phyloP scores from a whole-genome alignment of 2,797 vertebrate species.

The Apodemus agrarius region DNA sequence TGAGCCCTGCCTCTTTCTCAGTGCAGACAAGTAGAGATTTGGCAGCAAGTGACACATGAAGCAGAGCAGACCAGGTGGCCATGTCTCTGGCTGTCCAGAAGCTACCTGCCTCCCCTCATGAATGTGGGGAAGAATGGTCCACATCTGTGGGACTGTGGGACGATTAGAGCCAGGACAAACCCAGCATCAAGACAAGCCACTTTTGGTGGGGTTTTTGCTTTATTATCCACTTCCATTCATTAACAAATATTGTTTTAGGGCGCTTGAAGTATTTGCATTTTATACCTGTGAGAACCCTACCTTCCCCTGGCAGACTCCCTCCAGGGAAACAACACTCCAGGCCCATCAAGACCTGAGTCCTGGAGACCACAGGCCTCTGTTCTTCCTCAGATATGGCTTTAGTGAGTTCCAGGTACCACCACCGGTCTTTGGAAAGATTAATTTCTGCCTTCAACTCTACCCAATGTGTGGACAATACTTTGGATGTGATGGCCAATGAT shows the following conservation, averaged over 20 bases:
- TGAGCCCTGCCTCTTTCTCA: constrained; percentile 72
- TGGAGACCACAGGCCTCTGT: background rate
- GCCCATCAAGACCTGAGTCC: background rate
- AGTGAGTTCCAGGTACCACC: background rate
- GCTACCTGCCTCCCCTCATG: background rate
- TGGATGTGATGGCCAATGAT: background rate
- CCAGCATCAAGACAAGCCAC: background rate
- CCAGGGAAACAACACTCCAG: background rate
- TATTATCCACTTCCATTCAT: background rate
- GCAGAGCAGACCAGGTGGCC: background rate
- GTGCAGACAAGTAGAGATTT: constrained; percentile 57
- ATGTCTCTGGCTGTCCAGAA: background rate
- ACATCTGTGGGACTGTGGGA: background rate
- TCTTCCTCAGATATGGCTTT: background rate
- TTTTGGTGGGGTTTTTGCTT: constrained; percentile 23
- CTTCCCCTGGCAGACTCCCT: background rate
- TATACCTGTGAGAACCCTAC: background rate
- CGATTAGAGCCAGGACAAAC: background rate
- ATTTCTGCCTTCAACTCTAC: background rate
- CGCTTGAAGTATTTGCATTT: constrained; percentile 3
- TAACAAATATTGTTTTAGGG: background rate
- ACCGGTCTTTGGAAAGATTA: background rate
- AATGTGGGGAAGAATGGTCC: background rate
- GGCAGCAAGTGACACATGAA: background rate
- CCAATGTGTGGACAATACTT: background rate